phyloP scores from a whole-genome alignment of 2,888 invertebrate genomes.

The Ypsolopha sequella region DNA sequence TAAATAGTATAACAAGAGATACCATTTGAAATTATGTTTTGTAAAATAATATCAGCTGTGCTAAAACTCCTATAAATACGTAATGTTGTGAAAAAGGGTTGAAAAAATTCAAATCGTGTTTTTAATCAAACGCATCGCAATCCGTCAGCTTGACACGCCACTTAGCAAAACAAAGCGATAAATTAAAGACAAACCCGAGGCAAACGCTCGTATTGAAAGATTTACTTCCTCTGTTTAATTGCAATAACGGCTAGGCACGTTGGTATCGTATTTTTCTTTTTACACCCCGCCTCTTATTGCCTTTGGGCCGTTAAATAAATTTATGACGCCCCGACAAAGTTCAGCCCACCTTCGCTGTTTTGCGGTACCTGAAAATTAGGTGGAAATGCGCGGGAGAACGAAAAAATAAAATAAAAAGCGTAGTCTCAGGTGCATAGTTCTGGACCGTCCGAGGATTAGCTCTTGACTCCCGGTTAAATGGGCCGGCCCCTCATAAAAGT shows the following conservation, averaged over 20 bases:
- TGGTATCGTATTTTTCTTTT: conserved; percentile 72
- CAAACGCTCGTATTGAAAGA: conserved; percentile 69
- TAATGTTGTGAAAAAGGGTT: too few relatives aligned
- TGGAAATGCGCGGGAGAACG: conserved; percentile 39
- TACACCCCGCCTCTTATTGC: conserved; percentile 70
- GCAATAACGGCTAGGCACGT: conserved; percentile 72
- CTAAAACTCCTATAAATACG: too few relatives aligned
- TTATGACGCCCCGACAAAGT: conserved; percentile 68
- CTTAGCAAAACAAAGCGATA: conserved; percentile 69
- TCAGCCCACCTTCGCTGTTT: conserved; percentile 59
- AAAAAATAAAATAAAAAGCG: conserved; percentile 55
- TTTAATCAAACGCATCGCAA: conserved; percentile 67
- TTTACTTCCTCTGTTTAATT: conserved; percentile 72
- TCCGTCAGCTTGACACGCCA: conserved; percentile 60
- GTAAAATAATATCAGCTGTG: too few relatives aligned
- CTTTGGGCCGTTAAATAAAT: conserved; percentile 69
- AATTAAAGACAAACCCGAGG: conserved; percentile 64
- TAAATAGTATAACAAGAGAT: too few relatives aligned
- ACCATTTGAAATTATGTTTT: too few relatives aligned
- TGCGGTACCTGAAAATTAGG: conserved; percentile 58
- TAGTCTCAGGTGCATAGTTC: conserved; percentile 61
- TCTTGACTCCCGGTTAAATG: conserved; percentile 62
- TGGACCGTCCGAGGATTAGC: conserved; percentile 37
- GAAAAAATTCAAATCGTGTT: conserved; percentile 15
- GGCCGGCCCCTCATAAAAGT: conserved; percentile 60